phyloP scores from a whole-genome alignment of 1,140 invertebrate species.

The Sycobia sp. region DNA sequence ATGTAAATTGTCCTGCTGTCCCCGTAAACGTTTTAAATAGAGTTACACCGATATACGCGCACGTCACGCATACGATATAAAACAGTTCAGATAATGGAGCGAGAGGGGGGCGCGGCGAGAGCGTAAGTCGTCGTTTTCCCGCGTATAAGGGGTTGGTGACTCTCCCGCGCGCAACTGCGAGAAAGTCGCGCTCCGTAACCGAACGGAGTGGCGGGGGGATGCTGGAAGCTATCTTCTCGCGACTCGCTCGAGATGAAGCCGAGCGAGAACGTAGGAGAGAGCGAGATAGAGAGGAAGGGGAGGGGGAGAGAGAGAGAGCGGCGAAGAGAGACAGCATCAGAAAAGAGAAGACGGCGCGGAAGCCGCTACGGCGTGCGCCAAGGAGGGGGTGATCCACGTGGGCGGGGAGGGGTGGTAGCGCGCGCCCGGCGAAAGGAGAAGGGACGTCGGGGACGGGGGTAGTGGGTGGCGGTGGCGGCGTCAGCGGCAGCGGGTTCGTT shows the following conservation, averaged over 20 bases:
- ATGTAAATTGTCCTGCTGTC: too few relatives aligned
- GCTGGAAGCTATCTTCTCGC: too few relatives aligned
- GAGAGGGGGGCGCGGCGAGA: neutral
- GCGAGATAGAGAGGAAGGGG: conserved; percentile 28
- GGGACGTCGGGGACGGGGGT: too few relatives aligned
- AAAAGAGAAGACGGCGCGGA: too few relatives aligned
- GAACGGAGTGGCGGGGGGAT: neutral
- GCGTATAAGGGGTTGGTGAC: too few relatives aligned
- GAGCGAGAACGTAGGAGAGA: conserved; percentile 10
- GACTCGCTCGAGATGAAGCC: conserved; percentile 19
- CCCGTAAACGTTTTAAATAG: too few relatives aligned
- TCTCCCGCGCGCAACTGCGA: too few relatives aligned
- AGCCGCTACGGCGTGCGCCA: neutral
- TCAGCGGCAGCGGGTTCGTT: conserved; percentile 43
- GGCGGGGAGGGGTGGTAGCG: conserved; percentile 1
- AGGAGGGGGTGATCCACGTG: neutral
- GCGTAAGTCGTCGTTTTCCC: conserved; percentile 1
- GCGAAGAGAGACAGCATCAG: too few relatives aligned
- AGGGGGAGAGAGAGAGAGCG: neutral
- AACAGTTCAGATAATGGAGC: too few relatives aligned
- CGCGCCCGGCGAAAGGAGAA: conserved; percentile 32
- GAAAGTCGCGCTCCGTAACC: too few relatives aligned
- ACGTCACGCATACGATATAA: too few relatives aligned
- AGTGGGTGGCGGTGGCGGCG: conserved; percentile 24
- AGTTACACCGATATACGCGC: too few relatives aligned